Conservation (phyloP, 1,140 invertebrate genomes). For the Ostrea denselamellosa region DNA sequence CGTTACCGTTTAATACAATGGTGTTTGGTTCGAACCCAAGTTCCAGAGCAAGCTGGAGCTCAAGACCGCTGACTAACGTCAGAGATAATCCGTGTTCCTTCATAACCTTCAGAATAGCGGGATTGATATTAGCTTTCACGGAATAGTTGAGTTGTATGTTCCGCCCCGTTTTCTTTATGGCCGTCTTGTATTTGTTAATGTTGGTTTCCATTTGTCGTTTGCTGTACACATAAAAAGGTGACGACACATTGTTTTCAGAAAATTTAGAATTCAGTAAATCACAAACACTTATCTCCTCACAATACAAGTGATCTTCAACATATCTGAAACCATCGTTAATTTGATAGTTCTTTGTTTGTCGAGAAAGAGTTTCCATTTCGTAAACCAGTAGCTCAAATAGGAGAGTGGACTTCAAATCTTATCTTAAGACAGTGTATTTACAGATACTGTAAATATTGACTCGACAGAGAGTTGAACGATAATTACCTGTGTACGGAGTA, state of each 20-base stretch:
- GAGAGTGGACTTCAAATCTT: too few species aligned
- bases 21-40: constrained; percentile 70
- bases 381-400: too few species aligned
- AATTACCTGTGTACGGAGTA: too few species aligned
- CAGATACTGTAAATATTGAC: too few species aligned
- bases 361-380: background rate
- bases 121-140: constrained; percentile 77
- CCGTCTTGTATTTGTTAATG: constrained; percentile 66
- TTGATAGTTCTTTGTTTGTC: background rate
- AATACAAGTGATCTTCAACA: background rate
- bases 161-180: constrained; percentile 63
- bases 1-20: constrained; percentile 79
- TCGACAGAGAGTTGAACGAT: too few species aligned
- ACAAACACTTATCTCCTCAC: background rate
- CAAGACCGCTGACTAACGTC: constrained; percentile 77
- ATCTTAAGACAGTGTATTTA: too few species aligned
- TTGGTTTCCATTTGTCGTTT: constrained; percentile 67
- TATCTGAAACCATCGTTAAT: background rate
- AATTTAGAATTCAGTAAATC: background rate
- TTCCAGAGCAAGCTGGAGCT: constrained; percentile 74
- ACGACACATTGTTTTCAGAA: background rate
- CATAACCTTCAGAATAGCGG: constrained; percentile 71
- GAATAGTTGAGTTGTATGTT: constrained; percentile 75
- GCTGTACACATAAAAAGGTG: constrained; percentile 75
- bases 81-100: constrained; percentile 68